Evolutionary conservation across 2,797 vertebrate genomes (phyloP).

Genomic region (Limosa lapponica): DNA sequence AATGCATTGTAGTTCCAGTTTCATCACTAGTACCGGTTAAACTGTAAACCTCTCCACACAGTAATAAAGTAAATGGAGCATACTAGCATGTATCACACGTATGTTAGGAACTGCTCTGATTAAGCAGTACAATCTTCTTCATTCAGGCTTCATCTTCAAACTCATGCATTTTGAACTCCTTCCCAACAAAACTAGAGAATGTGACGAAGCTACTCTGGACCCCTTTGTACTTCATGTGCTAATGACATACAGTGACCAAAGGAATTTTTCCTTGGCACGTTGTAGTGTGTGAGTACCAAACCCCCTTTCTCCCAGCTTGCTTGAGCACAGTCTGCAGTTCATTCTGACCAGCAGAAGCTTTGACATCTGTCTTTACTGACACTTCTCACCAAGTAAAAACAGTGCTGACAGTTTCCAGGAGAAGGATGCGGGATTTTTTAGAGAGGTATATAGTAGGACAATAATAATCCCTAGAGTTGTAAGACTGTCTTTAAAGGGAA

Average conservation of each 20-base stretch:
- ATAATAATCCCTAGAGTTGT: background rate
- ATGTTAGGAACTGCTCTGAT: background rate
- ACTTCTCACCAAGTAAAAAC: background rate
- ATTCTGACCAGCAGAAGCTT: background rate
- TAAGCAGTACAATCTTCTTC: background rate
- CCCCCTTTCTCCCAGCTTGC: background rate
- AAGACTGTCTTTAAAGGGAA: background rate
- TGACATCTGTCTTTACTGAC: background rate
- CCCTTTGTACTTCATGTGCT: slow-evolving; percentile 10
- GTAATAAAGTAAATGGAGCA: slow-evolving; percentile 9
- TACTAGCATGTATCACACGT: background rate
- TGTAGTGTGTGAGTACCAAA: accelerated
- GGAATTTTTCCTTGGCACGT: background rate
- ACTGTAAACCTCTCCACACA: slow-evolving; percentile 15
- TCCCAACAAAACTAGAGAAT: slow-evolving; percentile 4
- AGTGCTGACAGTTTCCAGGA: background rate
- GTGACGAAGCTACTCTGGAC: background rate
- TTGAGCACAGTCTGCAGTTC: background rate
- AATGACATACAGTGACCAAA: background rate
- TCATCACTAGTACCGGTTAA: background rate
- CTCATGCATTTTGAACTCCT: background rate
- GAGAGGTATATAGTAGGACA: background rate
- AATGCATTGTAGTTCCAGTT: background rate
- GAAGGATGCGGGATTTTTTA: background rate
- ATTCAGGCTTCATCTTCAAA: background rate